Base-by-base conservation (phyloP, 2,113 vertebrate genomes). In the Echinops telfairi region DNA sequence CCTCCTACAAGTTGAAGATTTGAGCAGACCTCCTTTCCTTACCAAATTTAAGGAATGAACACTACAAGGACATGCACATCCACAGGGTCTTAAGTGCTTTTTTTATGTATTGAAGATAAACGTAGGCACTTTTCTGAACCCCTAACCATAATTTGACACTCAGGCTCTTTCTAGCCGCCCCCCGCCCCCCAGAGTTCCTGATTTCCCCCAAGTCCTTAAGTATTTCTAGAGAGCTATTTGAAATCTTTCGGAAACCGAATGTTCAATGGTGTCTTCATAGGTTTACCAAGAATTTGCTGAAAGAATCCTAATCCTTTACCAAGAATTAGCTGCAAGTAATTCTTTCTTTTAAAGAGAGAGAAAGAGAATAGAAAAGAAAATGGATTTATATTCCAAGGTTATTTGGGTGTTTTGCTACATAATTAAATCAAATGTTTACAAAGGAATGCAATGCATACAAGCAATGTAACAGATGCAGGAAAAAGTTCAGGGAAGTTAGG, bases 1-100 rank as follows among this genome's bases (percentile, higher is more conserved):
- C 92, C 82, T 96, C 88, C 90, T 96, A 96, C 86, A 95, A 96
- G 92, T 86, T 89, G 89, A 75, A 95, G 86, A 94, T 96, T 91
- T 85, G 91, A 96, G 70, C 77, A 87, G 53, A 85, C 78, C 60
- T 86, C 83, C 81, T 91, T 92, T 96, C 88, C 83, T 91, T 83
- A 90, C 36, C 80, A 88, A 94, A 93, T 88, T 92, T 87, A 83
- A 95, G 92, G 62, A 38, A 62, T 88, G 47, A 77, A 40, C 3
- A 27, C 76, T 91, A 40, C 70, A 93, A 96, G 53, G 87, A 27
- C 60, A 70, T 9, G 19, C 47, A 76, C 2, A 10, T 91, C 68
- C 94, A 64, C 62, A 94, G 91, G 70, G 79, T 95, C 85, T 92
- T 89, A 95, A 88, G 64, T 14, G 6, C 31, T 78, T 90, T 40